Base-by-base conservation (phyloP, 2,888 invertebrate species). In the Caenorhabditis sulstoni region DNA sequence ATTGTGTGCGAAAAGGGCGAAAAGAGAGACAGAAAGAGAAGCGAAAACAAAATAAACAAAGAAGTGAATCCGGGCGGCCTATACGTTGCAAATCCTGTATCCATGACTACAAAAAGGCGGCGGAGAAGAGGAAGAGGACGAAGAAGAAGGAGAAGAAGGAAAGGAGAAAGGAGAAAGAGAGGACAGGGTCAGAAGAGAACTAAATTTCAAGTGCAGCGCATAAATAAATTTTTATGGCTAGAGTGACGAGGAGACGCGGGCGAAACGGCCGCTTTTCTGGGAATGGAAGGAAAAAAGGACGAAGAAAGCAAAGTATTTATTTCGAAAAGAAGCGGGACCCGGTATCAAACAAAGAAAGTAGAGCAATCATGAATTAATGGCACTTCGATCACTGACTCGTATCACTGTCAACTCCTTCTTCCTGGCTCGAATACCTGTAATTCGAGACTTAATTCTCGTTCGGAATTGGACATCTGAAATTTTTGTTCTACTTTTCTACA, bases 321-420 rank as follows among this genome's bases (percentile, higher is more conserved):
- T 29, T 29, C 29, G 7, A 3, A 29, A 29, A n/a, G n/a, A n/a
- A n/a, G n/a, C n/a, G n/a, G n/a, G n/a, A n/a, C n/a, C n/a, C n/a
- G n/a, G n/a, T n/a, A n/a, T n/a, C n/a, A n/a, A n/a, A n/a, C n/a
- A 29, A 29, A 29, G 4, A 7, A 29, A 29, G 7, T 29, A 29
- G 3, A n/a, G 29, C 29, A 29, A 7, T 64, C 23, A 44, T 8
- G 22, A 53, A 20, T 39, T 11, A 23, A 57, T 55, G 16, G 39
- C 55, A 55, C 71, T 71, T 29, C 64, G 35, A 7, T 64, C 53
- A 23, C 50, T 64, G 20, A 73, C 73, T 16, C 41, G 57, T 3
- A 73, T 50, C n/a, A 73, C 49, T 1, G 64, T 20, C 9, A 55
- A 39, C 0, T 39, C 58, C 9, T 73, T 73, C n/a, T 64, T 64